Conservation (phyloP, 2,797 vertebrate species). For the Lepidocolaptes lacrymiger region DNA sequence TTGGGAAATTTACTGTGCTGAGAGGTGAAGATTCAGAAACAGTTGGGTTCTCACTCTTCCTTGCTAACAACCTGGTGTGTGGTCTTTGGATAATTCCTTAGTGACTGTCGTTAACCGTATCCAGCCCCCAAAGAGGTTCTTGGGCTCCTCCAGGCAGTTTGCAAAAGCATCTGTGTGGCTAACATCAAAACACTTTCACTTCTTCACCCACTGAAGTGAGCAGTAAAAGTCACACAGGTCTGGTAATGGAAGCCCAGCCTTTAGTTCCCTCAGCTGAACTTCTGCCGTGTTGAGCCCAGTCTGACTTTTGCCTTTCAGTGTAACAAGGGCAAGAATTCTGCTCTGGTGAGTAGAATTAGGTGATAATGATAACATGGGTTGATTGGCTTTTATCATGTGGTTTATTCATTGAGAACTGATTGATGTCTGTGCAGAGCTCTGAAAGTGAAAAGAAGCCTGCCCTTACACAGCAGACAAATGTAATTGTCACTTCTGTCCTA, state of each 20-base stretch:
- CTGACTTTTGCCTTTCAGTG: neutral
- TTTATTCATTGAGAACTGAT: constrained; percentile 6
- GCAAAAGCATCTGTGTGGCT: neutral
- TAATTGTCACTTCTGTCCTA: constrained; percentile 4
- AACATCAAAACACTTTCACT: neutral
- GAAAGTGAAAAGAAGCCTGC: neutral
- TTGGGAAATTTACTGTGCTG: neutral
- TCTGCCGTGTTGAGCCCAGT: neutral
- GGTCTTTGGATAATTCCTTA: constrained; percentile 40
- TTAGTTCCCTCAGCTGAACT: neutral
- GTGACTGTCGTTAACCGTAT: constrained; percentile 9
- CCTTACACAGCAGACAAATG: neutral
- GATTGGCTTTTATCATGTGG: neutral
- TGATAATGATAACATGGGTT: rapidly evolving
- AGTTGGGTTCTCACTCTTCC: neutral
- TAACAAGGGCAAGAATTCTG: neutral
- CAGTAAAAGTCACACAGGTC: neutral
- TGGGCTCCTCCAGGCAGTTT: neutral
- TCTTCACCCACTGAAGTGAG: neutral
- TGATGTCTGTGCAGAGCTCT: neutral
- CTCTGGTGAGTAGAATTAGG: neutral
- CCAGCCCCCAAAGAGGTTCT: neutral
- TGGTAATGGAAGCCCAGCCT: neutral
- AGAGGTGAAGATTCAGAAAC: neutral
- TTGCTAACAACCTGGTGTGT: constrained; percentile 26